Evolutionary conservation across 2,797 vertebrate genomes (phyloP).

Genomic region (Distichodus sexfasciatus): DNA sequence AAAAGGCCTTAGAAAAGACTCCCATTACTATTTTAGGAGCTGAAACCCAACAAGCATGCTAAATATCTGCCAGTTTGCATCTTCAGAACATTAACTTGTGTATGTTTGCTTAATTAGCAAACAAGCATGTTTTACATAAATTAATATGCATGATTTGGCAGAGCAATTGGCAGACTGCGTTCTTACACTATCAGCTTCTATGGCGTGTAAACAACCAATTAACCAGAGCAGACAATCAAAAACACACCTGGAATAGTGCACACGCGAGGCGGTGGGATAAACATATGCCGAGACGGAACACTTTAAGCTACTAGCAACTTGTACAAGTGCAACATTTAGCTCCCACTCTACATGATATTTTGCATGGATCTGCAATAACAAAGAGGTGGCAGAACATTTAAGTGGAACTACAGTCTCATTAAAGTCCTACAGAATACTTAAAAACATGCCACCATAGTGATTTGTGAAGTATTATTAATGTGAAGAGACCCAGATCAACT

Average conservation of each 20-base stretch:
- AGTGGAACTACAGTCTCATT: too few relatives aligned
- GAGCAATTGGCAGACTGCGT: conserved; percentile 10
- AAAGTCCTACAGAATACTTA: too few relatives aligned
- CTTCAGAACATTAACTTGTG: not conserved
- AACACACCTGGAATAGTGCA: not conserved
- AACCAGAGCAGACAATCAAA: conserved; percentile 5
- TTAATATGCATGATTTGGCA: conserved; percentile 36
- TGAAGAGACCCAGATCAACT: too few relatives aligned
- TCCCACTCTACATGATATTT: too few relatives aligned
- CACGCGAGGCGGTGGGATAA: not conserved
- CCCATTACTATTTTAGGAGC: not conserved
- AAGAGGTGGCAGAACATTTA: too few relatives aligned
- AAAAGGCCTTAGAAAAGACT: too few relatives aligned
- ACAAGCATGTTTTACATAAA: conserved; percentile 26
- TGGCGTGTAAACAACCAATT: conserved; percentile 32
- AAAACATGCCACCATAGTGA: too few relatives aligned
- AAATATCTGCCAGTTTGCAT: not conserved
- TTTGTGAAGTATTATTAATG: too few relatives aligned
- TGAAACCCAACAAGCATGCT: not conserved
- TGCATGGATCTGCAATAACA: not conserved
- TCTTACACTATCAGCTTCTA: not conserved
- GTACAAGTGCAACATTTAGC: too few relatives aligned
- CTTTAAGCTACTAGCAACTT: not conserved
- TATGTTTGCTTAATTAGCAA: conserved; percentile 30
- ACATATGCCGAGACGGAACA: too few relatives aligned